A percentile compares a stretch with the other conserved stretches of the same genome.
Evolutionary conservation across 2,797 vertebrate genomes (phyloP).

Genomic region (Muraenolepis orangiensis): DNA sequence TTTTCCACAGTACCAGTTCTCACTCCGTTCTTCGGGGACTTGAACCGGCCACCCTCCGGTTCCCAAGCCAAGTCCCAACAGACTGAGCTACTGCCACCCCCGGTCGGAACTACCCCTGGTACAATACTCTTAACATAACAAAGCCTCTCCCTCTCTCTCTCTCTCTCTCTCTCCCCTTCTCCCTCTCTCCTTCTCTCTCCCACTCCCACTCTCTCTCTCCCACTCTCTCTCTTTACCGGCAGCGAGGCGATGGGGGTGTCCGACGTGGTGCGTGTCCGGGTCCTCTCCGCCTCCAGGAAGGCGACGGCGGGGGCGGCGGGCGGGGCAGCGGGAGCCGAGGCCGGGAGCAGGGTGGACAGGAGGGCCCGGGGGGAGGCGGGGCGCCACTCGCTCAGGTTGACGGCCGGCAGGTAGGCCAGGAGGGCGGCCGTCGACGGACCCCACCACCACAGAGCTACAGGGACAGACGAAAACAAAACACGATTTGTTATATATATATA

Average conservation of each 20-base stretch:
- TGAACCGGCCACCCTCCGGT: too few species aligned
- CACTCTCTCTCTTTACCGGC: conserved; percentile 44
- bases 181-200: too few species aligned
- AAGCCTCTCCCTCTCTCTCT: neutral
- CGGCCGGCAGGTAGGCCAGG: conserved; percentile 73
- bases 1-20: too few species aligned
- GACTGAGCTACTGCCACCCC: too few species aligned
- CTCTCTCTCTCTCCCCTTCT: too few species aligned
- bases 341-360: conserved; percentile 45
- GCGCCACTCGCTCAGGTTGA: conserved; percentile 76
- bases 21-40: too few species aligned
- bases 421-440: conserved; percentile 68
- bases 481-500: too few species aligned
- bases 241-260: conserved; percentile 47
- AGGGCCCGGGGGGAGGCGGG: conserved; percentile 45
- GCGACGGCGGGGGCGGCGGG: conserved; percentile 34
- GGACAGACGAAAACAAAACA: too few species aligned
- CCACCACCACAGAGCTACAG: conserved; percentile 76
- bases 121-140: too few species aligned
- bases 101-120: too few species aligned
- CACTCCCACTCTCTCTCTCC: too few species aligned
- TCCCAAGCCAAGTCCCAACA: too few species aligned
- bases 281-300: conserved; percentile 52
- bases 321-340: conserved; percentile 42
- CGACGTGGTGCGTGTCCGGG: conserved; percentile 35